phyloP scores from a whole-genome alignment of 2,888 invertebrate species.

The Anarsia innoxiella region DNA sequence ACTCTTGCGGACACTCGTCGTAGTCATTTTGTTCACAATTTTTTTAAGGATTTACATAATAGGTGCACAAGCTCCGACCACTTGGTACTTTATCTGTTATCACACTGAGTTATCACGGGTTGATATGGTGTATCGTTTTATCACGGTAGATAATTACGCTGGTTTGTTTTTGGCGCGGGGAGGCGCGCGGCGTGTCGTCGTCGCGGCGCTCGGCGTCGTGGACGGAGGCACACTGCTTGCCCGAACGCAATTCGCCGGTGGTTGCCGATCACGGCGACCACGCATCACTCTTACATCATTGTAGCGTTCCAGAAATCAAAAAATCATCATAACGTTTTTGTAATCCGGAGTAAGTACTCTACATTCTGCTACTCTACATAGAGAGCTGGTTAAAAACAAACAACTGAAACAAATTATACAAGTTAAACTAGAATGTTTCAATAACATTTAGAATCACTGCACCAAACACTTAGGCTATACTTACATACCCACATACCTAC shows the following conservation, averaged over 20 bases:
- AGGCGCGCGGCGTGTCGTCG: constrained; percentile 25
- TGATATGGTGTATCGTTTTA: constrained; percentile 61
- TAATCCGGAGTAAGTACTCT: too few relatives aligned
- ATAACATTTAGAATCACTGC: too few relatives aligned
- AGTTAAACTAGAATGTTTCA: too few relatives aligned
- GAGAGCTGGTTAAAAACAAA: too few relatives aligned
- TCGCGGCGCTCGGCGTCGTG: constrained; percentile 43
- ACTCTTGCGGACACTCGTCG: constrained; percentile 64
- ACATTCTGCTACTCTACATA: too few relatives aligned
- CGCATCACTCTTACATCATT: constrained; percentile 21
- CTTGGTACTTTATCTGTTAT: constrained; percentile 64
- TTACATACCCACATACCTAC: too few relatives aligned
- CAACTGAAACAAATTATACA: too few relatives aligned
- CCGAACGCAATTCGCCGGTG: constrained; percentile 13
- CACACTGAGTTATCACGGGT: constrained; percentile 60
- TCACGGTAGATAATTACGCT: constrained; percentile 60
- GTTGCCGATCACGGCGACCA: constrained; percentile 13
- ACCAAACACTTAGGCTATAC: too few relatives aligned
- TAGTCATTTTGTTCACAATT: too few relatives aligned
- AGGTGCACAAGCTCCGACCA: constrained; percentile 56
- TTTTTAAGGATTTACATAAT: constrained; percentile 69
- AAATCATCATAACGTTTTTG: too few relatives aligned
- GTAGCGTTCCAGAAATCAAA: too few relatives aligned
- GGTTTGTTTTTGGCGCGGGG: constrained; percentile 55
- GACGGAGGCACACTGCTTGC: constrained; percentile 41